These are phyloP conservation scores for Ormyrus thymus DNA, from an alignment of 2,888 invertebrate species.

Conservation along the genomic window DNA sequence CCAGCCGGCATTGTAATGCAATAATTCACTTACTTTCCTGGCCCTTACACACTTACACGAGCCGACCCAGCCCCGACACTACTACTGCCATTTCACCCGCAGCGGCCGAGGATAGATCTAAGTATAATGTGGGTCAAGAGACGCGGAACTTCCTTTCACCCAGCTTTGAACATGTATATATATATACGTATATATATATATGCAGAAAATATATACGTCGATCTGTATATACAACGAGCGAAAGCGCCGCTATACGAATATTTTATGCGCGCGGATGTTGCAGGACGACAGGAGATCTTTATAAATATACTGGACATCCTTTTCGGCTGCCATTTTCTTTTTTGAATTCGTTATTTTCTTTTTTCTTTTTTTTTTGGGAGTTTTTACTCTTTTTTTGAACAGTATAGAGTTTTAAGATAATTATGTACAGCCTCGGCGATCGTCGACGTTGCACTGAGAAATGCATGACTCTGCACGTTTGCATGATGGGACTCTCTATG, in stretches of 20 bases:
- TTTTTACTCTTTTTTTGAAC: not conserved
- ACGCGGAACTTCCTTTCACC: not conserved
- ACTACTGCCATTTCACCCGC: not conserved
- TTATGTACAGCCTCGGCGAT: slow-evolving; percentile 24
- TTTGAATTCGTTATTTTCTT: not conserved
- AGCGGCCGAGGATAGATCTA: not conserved
- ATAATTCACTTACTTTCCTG: slow-evolving; percentile 39
- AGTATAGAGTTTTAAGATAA: slow-evolving; percentile 15
- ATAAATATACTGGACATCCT: too few species aligned
- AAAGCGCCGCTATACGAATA: not conserved
- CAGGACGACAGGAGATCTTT: too few species aligned
- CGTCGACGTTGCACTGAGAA: slow-evolving; percentile 28
- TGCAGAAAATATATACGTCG: not conserved
- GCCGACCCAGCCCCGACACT: too few species aligned
- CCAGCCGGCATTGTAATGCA: slow-evolving; percentile 38
- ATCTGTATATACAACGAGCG: not conserved
- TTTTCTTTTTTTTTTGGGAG: not conserved
- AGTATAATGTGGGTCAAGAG: slow-evolving; percentile 8
- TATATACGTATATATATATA: not conserved
- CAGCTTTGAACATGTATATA: not conserved
- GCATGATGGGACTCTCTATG: slow-evolving; percentile 13
- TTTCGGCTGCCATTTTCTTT: too few species aligned
- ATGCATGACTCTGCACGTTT: slow-evolving; percentile 46
- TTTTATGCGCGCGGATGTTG: not conserved
- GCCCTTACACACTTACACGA: not conserved